phyloP scores from a whole-genome alignment of 2,113 vertebrate genomes.

The Dasypus novemcinctus region DNA sequence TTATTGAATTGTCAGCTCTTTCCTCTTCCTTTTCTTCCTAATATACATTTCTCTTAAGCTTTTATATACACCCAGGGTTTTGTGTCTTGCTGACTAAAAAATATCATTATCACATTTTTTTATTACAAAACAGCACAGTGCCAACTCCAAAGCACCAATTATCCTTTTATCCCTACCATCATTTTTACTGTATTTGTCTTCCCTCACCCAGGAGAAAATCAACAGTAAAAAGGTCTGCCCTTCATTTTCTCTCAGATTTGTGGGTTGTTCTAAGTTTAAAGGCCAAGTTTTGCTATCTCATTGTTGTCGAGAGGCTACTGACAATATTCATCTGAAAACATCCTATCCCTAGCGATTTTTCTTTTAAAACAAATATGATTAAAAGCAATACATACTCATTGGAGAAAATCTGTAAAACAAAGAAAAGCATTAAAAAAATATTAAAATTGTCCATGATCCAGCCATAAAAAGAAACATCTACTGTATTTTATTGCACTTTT shows the following conservation, averaged over 20 bases:
- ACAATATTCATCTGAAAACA: neutral
- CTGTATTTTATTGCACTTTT: neutral
- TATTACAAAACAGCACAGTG: neutral
- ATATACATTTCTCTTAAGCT: neutral
- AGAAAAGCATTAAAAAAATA: neutral
- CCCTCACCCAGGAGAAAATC: neutral
- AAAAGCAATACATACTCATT: neutral
- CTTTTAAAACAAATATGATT: neutral
- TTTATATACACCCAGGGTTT: neutral
- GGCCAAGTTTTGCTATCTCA: constrained; percentile 3
- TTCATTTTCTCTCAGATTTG: constrained; percentile 33
- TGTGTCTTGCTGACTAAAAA: constrained; percentile 44
- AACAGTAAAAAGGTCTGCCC: constrained; percentile 24
- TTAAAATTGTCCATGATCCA: neutral
- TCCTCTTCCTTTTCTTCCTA: neutral
- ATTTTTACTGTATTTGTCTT: neutral
- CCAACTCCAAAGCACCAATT: constrained; percentile 33
- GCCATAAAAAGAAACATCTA: neutral
- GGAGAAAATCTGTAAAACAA: neutral
- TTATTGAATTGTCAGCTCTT: neutral
- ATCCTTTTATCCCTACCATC: neutral
- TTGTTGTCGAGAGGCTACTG: neutral
- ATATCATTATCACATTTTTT: constrained; percentile 23
- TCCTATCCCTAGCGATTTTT: neutral
- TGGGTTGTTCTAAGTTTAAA: constrained; percentile 44